Evolutionary conservation across 2,888 invertebrate genomes (phyloP).

Genomic region (Timandra comae): DNA sequence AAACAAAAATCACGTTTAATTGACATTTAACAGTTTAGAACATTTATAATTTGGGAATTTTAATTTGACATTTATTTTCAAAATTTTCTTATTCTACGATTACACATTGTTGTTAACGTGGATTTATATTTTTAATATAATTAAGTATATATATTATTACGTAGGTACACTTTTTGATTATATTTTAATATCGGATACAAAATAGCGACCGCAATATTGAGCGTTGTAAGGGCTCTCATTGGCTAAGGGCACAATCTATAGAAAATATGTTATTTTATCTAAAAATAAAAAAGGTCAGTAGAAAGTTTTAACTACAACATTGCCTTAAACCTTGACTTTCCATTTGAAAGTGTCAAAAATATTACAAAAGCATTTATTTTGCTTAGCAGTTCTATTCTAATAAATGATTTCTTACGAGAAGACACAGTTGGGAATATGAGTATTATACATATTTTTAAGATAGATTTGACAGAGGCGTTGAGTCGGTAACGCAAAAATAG

Average conservation of each 20-base stretch:
- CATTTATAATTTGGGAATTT: conserved; percentile 1
- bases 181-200: too few relatives aligned
- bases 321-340: too few relatives aligned
- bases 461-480: conserved; percentile 2
- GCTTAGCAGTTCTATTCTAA: too few relatives aligned
- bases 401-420: conserved; percentile 7
- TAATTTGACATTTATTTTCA: conserved; percentile 6
- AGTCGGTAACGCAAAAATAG: conserved; percentile 1
- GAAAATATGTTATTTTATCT: conserved; percentile 16
- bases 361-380: too few relatives aligned
- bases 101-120: too few relatives aligned
- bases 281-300: conserved; percentile 20
- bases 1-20: conserved; percentile 6
- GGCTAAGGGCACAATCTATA: conserved; percentile 12
- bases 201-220: conserved; percentile 16
- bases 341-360: too few relatives aligned
- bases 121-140: too few relatives aligned
- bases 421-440: conserved; percentile 13
- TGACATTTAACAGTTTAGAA: conserved; percentile 10
- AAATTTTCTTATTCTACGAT: too few relatives aligned
- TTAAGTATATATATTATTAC: too few relatives aligned
- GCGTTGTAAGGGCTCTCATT: conserved; percentile 17
- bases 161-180: too few relatives aligned
- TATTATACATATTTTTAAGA: conserved; percentile 10
- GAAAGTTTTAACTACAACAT: too few relatives aligned